Percentiles rank a stretch among this genome's conserved stretches.
Conservation (phyloP, 1,140 invertebrate species). For the Goniozus legneri region DNA sequence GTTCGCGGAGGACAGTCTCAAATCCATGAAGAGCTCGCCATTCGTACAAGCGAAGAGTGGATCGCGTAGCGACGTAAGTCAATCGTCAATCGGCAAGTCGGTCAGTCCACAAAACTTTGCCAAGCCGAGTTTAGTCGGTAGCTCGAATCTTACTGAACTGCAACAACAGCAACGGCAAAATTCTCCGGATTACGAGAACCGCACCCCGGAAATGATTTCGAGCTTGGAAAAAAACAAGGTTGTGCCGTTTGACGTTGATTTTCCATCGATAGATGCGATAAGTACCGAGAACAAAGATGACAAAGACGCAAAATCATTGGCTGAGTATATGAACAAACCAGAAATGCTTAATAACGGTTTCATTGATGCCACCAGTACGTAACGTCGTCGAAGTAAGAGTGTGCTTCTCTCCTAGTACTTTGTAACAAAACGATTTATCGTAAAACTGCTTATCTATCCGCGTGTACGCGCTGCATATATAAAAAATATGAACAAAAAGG, state of each 20-base stretch:
- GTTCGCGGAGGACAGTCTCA: conserved; percentile 45
- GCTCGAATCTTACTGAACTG: conserved; percentile 24
- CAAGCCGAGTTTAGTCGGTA: conserved; percentile 24
- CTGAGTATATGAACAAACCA: conserved; percentile 30
- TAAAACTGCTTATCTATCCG: too few relatives aligned
- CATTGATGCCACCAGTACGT: conserved; percentile 45
- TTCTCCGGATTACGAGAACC: conserved; percentile 46
- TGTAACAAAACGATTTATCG: too few relatives aligned
- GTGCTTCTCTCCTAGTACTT: too few relatives aligned
- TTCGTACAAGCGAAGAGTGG: conserved; percentile 32
- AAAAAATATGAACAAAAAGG: conserved; percentile 13
- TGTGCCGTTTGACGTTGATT: conserved; percentile 24
- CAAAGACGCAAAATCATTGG: conserved; percentile 12
- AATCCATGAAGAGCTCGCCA: conserved; percentile 43
- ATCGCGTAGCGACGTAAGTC: conserved; percentile 35
- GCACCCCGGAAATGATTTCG: conserved; percentile 34
- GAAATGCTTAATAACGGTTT: conserved; percentile 50
- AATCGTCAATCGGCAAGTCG: conserved; percentile 28
- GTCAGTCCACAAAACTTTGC: conserved; percentile 32
- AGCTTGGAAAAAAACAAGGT: conserved; percentile 22
- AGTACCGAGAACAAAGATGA: conserved; percentile 25
- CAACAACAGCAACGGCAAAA: conserved; percentile 1
- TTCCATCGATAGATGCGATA: conserved; percentile 30
- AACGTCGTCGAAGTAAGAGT: too few relatives aligned
- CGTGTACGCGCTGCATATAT: too few relatives aligned